Conservation (phyloP, 2,113 vertebrate genomes). For the Cynopterus brachyotis region DNA sequence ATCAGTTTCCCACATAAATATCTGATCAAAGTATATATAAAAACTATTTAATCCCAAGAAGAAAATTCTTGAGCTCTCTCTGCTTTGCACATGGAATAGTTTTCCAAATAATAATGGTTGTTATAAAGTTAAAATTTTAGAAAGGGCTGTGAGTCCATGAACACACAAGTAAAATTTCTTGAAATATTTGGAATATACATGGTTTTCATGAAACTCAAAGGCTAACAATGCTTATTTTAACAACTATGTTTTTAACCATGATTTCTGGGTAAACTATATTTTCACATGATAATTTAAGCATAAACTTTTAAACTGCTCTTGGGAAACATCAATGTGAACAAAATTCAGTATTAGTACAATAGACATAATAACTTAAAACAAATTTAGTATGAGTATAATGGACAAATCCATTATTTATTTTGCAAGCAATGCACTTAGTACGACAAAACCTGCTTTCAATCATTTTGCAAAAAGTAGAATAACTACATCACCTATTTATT, state of each 20-base stretch:
- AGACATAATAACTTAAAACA: neutral
- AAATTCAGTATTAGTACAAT: neutral
- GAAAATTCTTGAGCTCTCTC: slow-evolving; percentile 7
- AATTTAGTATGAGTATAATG: neutral
- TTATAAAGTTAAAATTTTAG: slow-evolving; percentile 44
- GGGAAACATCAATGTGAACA: neutral
- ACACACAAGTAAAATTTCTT: neutral
- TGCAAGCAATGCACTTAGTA: neutral
- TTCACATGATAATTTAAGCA: neutral
- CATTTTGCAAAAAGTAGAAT: neutral
- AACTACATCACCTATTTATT: neutral
- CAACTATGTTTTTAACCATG: neutral
- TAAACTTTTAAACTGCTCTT: neutral
- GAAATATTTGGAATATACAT: neutral
- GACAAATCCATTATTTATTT: neutral
- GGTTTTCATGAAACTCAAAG: neutral
- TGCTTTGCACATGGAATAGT: neutral
- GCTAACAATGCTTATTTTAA: neutral
- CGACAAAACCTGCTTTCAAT: neutral
- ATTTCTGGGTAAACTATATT: slow-evolving; percentile 15
- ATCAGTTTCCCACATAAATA: slow-evolving; percentile 14
- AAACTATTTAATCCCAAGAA: neutral
- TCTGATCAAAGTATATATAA: neutral
- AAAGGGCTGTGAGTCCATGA: neutral
- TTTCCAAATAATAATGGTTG: slow-evolving; percentile 5